Conservation (phyloP, 2,797 vertebrate species). For the Gallinago nigripennis region DNA sequence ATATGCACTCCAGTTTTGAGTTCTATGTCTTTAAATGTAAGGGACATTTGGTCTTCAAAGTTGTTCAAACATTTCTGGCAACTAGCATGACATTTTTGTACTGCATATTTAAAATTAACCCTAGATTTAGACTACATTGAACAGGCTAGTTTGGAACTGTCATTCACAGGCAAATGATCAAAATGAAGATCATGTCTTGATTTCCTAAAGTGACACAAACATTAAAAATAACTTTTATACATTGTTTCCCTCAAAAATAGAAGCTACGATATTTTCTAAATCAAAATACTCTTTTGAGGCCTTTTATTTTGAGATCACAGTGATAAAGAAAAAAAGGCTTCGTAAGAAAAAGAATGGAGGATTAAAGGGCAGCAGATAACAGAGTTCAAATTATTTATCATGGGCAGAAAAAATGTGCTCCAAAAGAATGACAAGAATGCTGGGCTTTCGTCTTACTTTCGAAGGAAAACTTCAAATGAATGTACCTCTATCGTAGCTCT, state of each 20-base stretch:
- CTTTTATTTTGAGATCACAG: not conserved
- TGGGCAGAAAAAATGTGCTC: not conserved
- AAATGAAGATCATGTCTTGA: not conserved
- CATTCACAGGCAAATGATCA: not conserved
- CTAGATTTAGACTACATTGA: not conserved
- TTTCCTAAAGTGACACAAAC: not conserved
- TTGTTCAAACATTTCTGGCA: not conserved
- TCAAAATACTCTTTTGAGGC: not conserved
- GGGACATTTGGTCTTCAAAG: not conserved
- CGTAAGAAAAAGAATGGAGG: not conserved
- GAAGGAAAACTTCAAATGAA: not conserved
- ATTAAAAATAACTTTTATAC: not conserved
- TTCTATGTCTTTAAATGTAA: not conserved
- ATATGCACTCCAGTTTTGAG: not conserved
- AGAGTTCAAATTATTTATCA: slow-evolving; percentile 5
- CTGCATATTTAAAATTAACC: not conserved
- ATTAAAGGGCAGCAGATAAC: slow-evolving; percentile 16
- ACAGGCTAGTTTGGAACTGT: not conserved
- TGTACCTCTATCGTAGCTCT: not conserved
- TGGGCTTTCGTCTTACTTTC: not conserved
- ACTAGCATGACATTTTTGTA: not conserved
- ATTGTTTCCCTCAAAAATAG: not conserved
- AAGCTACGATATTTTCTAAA: not conserved
- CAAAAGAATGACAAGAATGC: not conserved
- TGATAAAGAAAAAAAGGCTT: not conserved